Conservation (phyloP, 2,888 invertebrate genomes). For the Geotrupes spiniger region DNA sequence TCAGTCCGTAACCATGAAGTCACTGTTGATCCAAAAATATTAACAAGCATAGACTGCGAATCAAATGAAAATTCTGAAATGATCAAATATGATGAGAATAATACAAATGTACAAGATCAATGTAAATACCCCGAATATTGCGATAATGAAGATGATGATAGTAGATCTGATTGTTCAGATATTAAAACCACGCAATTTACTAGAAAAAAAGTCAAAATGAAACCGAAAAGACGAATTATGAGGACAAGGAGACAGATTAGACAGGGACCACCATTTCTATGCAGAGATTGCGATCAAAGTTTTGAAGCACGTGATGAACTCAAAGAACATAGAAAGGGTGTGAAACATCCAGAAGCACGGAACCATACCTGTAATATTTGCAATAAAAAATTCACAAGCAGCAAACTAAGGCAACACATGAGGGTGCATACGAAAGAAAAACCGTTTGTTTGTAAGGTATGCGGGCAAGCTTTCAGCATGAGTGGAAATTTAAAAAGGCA, state of each 20-base stretch:
- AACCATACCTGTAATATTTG: slow-evolving; percentile 18
- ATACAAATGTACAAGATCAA: not conserved
- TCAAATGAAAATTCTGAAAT: not conserved
- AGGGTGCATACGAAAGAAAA: slow-evolving; percentile 20
- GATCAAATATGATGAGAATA: not conserved
- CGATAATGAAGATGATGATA: not conserved
- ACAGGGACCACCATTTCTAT: slow-evolving; percentile 9
- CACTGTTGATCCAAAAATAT: not conserved
- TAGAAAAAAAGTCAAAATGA: slow-evolving; percentile 7
- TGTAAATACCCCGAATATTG: not conserved
- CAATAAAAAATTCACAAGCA: slow-evolving; percentile 22
- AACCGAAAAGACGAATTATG: not conserved
- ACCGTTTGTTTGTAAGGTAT: slow-evolving; percentile 17
- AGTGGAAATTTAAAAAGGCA: slow-evolving; percentile 19
- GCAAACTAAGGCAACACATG: slow-evolving; percentile 25
- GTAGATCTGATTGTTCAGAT: not conserved
- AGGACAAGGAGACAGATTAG: not conserved
- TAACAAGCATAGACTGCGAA: not conserved
- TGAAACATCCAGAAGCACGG: slow-evolving; percentile 14
- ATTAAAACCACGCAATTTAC: not conserved
- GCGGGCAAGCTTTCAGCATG: slow-evolving; percentile 17
- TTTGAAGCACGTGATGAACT: slow-evolving; percentile 7
- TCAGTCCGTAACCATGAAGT: not conserved
- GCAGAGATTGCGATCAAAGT: slow-evolving; percentile 6
- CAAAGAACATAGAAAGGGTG: slow-evolving; percentile 5